These are phyloP conservation scores for Nezara viridula DNA, from an alignment of 2,888 invertebrate species.

Conservation along the genomic window DNA sequence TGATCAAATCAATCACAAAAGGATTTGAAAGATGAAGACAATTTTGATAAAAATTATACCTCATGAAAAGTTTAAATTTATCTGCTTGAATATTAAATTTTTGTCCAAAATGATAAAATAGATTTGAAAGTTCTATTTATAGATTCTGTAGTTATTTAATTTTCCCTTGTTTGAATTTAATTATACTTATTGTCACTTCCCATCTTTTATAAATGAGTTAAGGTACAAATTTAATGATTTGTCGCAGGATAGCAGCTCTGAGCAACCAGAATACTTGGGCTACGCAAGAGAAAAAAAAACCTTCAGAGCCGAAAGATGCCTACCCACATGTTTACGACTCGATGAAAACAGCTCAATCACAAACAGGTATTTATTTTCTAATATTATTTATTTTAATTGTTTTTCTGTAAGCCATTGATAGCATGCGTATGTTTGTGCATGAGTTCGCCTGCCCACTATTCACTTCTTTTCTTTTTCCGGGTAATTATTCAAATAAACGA, in stretches of 20 bases:
- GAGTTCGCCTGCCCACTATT: not conserved
- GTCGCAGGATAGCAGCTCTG: conserved; percentile 68
- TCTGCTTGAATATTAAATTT: no score
- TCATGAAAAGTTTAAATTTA: no score
- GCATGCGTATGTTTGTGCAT: not conserved
- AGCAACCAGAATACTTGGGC: conserved; percentile 63
- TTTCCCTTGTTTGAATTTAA: no score
- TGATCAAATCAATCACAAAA: no score
- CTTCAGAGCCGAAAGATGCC: conserved; percentile 70
- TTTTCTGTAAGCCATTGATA: not conserved
- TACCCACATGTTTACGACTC: conserved; percentile 93
- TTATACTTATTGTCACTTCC: no score
- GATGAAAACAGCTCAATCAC: conserved; percentile 77
- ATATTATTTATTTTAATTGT: conserved; percentile 47
- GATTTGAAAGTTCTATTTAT: no score
- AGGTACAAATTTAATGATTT: not conserved
- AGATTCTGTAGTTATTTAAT: no score
- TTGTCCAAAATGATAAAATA: no score
- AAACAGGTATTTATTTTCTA: conserved; percentile 72
- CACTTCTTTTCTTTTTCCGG: not conserved
- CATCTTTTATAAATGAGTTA: no score
- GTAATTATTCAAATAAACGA: not conserved
- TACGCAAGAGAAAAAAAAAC: conserved; percentile 67
- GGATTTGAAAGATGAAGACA: no score
- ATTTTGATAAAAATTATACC: no score